Evolutionary conservation across 2,888 invertebrate genomes (phyloP), one percentile per base, ranked within the genome.

Genomic region (Sesamia inferens): DNA sequence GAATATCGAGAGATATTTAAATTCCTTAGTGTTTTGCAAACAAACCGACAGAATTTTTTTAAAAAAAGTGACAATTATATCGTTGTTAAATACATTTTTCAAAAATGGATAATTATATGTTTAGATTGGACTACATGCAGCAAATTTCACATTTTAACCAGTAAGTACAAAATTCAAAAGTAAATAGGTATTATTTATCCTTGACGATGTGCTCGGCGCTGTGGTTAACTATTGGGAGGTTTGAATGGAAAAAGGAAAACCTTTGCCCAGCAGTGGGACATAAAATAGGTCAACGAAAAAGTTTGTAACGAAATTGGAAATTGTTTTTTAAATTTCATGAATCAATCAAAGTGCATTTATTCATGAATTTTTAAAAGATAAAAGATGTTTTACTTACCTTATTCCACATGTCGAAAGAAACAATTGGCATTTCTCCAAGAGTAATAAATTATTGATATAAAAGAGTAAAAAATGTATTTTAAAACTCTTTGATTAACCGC

Each of bases 151-250:
- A 44, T 19, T 48, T 58, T 39, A 42, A 22, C 2, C 51, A 42
- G 80, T 83, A 79, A 83, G 83, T 83, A 78, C 48, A 8, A 0
- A 22, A 7, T 57, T 0, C 10, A 5, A 13, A 22, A 47, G 54
- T 22, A 54, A 5, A 6, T 39, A 39, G 5, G 5, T 39, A 39
- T 39, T 39, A 39, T 39, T 31, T 31, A 31, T 31, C 31, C 31
- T 31, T 31, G 31, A 31, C 31, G 31, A 31, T 3, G 31, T 31
- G 31, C 2, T 31, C 3, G 31, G 31, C 31, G 31, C 31, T 31
- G 31, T 31, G 31, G 31, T 31, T 31, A 31, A 31, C 3, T 31
- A 3, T 2, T 31, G 39, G 39, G 39, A 39, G 39, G 39, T 39
- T 39, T 2, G 39, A 7, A 44, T 1, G 44, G 44, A 44, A 44